Evolutionary conservation across 2,113 vertebrate genomes (phyloP).

Genomic region (Corvus cornix): DNA sequence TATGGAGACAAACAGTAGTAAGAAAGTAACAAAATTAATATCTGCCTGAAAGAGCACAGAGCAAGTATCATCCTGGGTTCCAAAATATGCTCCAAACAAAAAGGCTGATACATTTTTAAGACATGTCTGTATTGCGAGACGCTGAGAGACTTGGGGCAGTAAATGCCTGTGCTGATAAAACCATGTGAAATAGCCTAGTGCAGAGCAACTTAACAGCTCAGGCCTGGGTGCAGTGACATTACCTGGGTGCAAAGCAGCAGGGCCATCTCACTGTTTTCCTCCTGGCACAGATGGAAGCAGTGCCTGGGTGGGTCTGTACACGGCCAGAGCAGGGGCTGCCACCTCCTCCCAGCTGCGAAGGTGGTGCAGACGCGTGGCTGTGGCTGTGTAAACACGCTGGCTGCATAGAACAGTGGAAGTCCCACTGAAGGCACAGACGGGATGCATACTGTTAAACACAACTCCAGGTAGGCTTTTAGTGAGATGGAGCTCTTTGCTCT

Average conservation of each 20-base stretch:
- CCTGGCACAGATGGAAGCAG: background rate
- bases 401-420: background rate
- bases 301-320: background rate
- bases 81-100: background rate
- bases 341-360: background rate
- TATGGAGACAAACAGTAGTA: background rate
- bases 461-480: background rate
- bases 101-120: background rate
- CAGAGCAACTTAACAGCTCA: background rate
- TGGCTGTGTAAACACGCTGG: background rate
- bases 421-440: background rate
- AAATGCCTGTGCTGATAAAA: background rate
- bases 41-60: background rate
- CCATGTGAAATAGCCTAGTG: background rate
- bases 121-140: background rate
- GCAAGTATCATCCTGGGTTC: background rate
- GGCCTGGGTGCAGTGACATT: background rate
- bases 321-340: background rate
- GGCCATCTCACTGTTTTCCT: background rate
- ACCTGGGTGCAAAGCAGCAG: background rate
- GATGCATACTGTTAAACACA: background rate
- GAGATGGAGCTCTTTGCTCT: background rate
- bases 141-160: background rate
- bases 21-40: constrained; percentile 46
- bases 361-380: rapidly evolving